Percentiles rank a stretch among this genome's conserved stretches.
Conservation (phyloP, 2,888 invertebrate species). For the Lampropteryx suffumata region DNA sequence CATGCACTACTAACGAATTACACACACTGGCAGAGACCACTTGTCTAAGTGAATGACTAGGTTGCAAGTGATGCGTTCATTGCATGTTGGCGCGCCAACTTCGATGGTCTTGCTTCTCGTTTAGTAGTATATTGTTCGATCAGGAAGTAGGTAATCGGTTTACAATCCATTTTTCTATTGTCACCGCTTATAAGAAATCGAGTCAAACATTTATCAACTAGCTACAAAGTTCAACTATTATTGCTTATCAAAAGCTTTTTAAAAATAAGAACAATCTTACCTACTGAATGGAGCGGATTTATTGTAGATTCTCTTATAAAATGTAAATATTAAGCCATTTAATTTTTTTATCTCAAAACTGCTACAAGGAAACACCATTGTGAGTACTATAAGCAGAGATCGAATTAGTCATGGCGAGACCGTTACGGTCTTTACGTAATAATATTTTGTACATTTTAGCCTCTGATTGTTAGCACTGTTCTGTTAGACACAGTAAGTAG, state of each 20-base stretch:
- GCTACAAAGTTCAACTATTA: constrained; percentile 52
- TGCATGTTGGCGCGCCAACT: constrained; percentile 31
- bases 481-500: constrained; percentile 48
- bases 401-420: constrained; percentile 76
- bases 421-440: constrained; percentile 56
- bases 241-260: constrained; percentile 59
- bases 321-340: constrained; percentile 52
- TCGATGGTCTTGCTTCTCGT: constrained; percentile 33
- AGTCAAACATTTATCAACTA: constrained; percentile 53
- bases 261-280: constrained; percentile 58
- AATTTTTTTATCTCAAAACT: constrained; percentile 50
- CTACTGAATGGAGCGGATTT: constrained; percentile 57
- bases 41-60: constrained; percentile 81
- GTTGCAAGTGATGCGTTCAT: constrained; percentile 70
- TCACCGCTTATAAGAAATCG: constrained; percentile 44
- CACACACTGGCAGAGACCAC: constrained; percentile 51
- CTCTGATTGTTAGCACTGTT: constrained; percentile 67
- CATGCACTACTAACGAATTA: constrained; percentile 77
- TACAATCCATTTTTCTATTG: constrained; percentile 17
- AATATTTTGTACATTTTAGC: constrained; percentile 72
- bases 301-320: constrained; percentile 54
- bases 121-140: constrained; percentile 43
- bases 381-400: constrained; percentile 72
- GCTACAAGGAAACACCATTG: constrained; percentile 58
- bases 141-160: constrained; percentile 22